Base-by-base conservation (phyloP, 2,888 invertebrate species). In the Podabrus alpinus region DNA sequence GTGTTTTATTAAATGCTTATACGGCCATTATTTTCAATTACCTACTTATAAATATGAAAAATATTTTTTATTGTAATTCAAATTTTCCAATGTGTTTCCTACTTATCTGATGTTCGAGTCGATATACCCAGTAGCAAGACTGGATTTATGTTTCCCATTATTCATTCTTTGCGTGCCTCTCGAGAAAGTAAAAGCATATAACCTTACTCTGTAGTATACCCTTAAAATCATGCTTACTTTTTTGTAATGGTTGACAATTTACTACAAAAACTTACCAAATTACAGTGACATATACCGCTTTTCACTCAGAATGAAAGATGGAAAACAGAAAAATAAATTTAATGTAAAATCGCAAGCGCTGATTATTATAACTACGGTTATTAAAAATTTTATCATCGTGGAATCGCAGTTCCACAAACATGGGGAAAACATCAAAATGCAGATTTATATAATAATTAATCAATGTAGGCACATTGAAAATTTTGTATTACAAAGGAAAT, bases 91-190 rank as follows among this genome's bases (percentile, higher is more conserved):
- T 72, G 68, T 68, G 68, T 66, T 61, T 68, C 71, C 62, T 69
- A 15, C 13, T 68, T 68, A 71, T 75, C 69, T 68, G 71, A 72
- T 72, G 72, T 19, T 24, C 21, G 17, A 75, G 75, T 75, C 75
- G 75, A 75, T 72, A 75, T 68, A 68, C 45, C 75, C 60, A 69
- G 69, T 62, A 69, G 71, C 72, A 66, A 68, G 59, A 61, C 24
- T 25, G 71, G 68, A 75, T 77, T 77, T 75, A 77, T 77, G 59
- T 67, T 24, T 64, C 62, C 16, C 66, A 75, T 77, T 77, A 77
- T 71, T 77, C 75, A 75, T 77, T 75, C 75, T 66, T 75, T 68
- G 75, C 77, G 77, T 77, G 76, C 64, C 64, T 61, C 67, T 60
- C 75, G 71, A 75, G 69, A 72, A 67, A 59, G 45, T 69, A 72